These are phyloP conservation scores for Machimus atricapillus DNA, from an alignment of 2,888 invertebrate genomes.

Conservation along the genomic window DNA sequence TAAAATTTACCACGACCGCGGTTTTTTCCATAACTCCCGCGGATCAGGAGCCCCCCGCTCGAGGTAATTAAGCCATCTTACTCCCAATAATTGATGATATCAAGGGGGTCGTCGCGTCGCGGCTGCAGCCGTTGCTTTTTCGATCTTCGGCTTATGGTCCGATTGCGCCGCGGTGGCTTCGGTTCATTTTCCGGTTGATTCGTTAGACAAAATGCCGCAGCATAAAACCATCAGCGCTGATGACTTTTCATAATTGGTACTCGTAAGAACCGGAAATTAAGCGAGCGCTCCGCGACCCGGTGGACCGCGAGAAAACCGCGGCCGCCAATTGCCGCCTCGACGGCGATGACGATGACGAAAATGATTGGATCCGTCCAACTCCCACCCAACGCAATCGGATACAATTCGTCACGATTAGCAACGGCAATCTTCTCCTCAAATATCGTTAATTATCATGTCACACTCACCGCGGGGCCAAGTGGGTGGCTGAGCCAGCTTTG, in stretches of 20 bases:
- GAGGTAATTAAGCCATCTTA: slow-evolving; percentile 16
- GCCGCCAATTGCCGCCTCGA: neutral
- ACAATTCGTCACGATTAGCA: slow-evolving; percentile 12
- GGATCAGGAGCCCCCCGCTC: neutral
- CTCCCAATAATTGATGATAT: slow-evolving; percentile 3
- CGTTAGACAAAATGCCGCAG: neutral
- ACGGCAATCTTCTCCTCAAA: neutral
- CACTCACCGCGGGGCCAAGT: neutral
- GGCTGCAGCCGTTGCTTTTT: neutral
- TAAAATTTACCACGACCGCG: neutral
- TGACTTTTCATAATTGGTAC: slow-evolving; percentile 22
- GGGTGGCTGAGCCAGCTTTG: neutral
- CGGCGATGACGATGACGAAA: slow-evolving; percentile 2
- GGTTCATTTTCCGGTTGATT: slow-evolving; percentile 23
- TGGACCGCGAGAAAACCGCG: neutral
- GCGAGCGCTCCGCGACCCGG: neutral
- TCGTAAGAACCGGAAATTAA: slow-evolving; percentile 19
- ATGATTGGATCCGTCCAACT: neutral
- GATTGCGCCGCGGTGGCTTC: neutral
- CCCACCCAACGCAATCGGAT: slow-evolving; percentile 5
- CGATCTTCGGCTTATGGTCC: neutral
- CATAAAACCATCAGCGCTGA: neutral
- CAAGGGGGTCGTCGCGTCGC: neutral
- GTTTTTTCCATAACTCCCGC: neutral
- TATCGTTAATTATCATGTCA: slow-evolving; percentile 7